These are phyloP conservation scores for Esox niger DNA, from an alignment of 2,113 vertebrate genomes.

Conservation along the genomic window DNA sequence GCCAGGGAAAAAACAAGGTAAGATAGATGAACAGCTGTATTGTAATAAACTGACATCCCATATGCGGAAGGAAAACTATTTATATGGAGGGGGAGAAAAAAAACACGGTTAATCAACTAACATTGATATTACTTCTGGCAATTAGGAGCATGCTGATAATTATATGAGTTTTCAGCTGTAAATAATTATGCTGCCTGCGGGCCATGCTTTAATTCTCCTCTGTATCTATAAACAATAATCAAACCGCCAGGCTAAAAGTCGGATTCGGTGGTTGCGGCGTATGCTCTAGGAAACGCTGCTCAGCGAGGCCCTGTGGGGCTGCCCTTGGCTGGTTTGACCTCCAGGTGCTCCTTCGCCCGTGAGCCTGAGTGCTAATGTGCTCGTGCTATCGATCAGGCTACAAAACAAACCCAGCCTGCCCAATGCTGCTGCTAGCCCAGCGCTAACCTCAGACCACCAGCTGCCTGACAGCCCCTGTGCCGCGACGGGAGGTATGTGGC, in stretches of 20 bases:
- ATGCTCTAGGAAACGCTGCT: conserved; percentile 66
- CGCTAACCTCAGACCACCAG: conserved; percentile 69
- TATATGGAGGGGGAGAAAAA: conserved; percentile 54
- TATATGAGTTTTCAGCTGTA: conserved; percentile 99
- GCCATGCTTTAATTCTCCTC: conserved; percentile 97
- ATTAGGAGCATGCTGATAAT: conserved; percentile 99
- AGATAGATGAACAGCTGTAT: conserved; percentile 72
- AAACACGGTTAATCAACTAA: conserved; percentile 90
- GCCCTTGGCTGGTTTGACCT: conserved; percentile 90
- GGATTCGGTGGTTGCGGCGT: conserved; percentile 79
- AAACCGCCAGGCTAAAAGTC: conserved; percentile 91
- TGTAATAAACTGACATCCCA: conserved; percentile 77
- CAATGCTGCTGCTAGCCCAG: conserved; percentile 38
- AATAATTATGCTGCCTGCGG: conserved; percentile 98
- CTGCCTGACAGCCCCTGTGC: not conserved
- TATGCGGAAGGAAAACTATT: conserved; percentile 85
- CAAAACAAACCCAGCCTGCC: conserved; percentile 68
- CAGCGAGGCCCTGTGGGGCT: conserved; percentile 84
- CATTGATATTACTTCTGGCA: conserved; percentile 99
- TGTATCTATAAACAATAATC: conserved; percentile 99
- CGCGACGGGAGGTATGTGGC: conserved; percentile 55
- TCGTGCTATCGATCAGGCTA: conserved; percentile 81
- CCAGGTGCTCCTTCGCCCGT: conserved; percentile 78
- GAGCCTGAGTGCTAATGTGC: conserved; percentile 76
- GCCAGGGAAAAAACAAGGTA: conserved; percentile 16